These are phyloP conservation scores for Phania funesta DNA, from an alignment of 2,888 invertebrate genomes.

Conservation along the genomic window DNA sequence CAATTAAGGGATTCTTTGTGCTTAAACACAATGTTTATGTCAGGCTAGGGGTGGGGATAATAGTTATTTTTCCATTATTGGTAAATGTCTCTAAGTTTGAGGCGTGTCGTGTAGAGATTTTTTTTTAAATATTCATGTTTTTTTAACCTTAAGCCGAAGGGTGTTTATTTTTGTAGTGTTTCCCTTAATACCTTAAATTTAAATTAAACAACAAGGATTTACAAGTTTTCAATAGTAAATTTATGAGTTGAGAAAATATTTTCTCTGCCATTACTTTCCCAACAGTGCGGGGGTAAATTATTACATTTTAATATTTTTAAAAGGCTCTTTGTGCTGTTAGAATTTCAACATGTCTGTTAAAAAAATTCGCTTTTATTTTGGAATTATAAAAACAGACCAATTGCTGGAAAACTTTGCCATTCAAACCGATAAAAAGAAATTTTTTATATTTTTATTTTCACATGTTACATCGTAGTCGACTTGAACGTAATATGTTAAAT, in stretches of 20 bases:
- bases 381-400: conserved; percentile 36
- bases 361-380: conserved; percentile 19
- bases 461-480: neutral
- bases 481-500: neutral
- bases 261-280: conserved; percentile 19
- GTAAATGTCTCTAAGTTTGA: conserved; percentile 28
- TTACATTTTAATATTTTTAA: conserved; percentile 56
- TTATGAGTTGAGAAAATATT: conserved; percentile 52
- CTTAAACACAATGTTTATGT: neutral
- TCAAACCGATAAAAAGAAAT: conserved; percentile 4
- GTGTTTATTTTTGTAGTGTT: conserved; percentile 21
- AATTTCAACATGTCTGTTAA: neutral
- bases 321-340: conserved; percentile 35
- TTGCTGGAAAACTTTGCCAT: conserved; percentile 53
- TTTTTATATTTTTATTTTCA: neutral
- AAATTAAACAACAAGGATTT: conserved; percentile 58
- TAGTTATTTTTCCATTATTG: conserved; percentile 12
- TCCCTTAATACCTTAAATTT: conserved; percentile 41
- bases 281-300: conserved; percentile 9
- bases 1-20: conserved; percentile 57
- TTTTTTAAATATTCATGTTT: conserved; percentile 55
- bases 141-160: conserved; percentile 31
- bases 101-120: conserved; percentile 55
- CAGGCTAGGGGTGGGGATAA: conserved; percentile 4
- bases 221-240: conserved; percentile 41